Evolutionary conservation across 2,113 vertebrate species (phyloP).

Genomic region (Myrmecophaga tridactyla): DNA sequence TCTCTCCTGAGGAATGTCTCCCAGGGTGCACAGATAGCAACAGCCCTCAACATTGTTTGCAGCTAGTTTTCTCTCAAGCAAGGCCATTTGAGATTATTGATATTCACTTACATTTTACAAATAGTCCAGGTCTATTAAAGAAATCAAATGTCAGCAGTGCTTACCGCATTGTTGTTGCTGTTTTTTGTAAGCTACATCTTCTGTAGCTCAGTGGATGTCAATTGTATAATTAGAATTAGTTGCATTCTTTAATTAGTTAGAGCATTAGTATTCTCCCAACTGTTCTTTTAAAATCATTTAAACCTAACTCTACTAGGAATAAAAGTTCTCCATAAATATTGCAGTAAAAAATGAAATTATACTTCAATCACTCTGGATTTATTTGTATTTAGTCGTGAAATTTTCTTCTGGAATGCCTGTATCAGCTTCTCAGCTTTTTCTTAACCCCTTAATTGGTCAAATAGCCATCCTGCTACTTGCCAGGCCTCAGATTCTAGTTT

Average conservation of each 20-base stretch:
- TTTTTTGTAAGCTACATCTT: not conserved
- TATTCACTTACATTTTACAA: not conserved
- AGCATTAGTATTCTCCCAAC: not conserved
- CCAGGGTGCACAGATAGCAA: not conserved
- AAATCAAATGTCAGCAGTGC: not conserved
- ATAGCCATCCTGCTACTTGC: slow-evolving; percentile 1
- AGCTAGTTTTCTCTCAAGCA: not conserved
- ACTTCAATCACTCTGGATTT: not conserved
- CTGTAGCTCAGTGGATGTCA: not conserved
- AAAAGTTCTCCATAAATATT: slow-evolving; percentile 49
- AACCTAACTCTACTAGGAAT: slow-evolving; percentile 33
- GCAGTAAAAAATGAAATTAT: not conserved
- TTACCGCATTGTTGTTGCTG: not conserved
- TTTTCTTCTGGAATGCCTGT: not conserved
- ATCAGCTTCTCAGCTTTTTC: not conserved
- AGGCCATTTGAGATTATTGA: not conserved
- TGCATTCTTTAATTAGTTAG: not conserved
- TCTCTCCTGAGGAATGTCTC: not conserved
- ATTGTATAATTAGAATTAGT: not conserved
- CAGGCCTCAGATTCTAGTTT: not conserved
- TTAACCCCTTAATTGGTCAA: not conserved
- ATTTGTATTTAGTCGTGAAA: not conserved
- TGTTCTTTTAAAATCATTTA: slow-evolving; percentile 10
- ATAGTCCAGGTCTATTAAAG: not conserved
- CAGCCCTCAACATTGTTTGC: not conserved